phyloP scores from a whole-genome alignment of 2,797 vertebrate genomes.

The Acanthurus tractus region DNA sequence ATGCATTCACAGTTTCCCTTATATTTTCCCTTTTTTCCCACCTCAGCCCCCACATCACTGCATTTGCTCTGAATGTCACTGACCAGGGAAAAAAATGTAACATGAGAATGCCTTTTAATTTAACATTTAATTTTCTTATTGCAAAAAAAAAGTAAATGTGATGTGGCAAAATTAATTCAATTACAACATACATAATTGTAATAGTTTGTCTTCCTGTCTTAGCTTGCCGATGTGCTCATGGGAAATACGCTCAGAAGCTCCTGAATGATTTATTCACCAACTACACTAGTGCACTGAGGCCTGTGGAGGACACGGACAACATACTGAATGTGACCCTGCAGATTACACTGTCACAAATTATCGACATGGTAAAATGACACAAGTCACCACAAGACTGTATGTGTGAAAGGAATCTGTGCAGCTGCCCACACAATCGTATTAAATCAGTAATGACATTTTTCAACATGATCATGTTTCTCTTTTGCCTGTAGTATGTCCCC shows the following conservation, averaged over 20 bases:
- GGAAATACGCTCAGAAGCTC: slow-evolving; percentile 90
- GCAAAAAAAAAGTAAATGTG: background rate
- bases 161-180: background rate
- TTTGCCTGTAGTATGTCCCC: background rate
- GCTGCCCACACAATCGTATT: background rate
- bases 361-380: slow-evolving; percentile 90
- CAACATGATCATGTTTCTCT: background rate
- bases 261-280: slow-evolving; percentile 90
- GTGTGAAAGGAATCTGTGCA: background rate
- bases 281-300: slow-evolving; percentile 87
- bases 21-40: slow-evolving; percentile 18
- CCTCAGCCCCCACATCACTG: background rate
- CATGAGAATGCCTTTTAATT: background rate
- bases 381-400: background rate
- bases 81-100: background rate
- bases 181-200: background rate
- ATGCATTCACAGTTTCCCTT: slow-evolving; percentile 43
- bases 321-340: slow-evolving; percentile 93
- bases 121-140: background rate
- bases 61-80: background rate
- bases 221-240: slow-evolving; percentile 88
- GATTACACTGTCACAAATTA: slow-evolving; percentile 94
- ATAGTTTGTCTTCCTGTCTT: slow-evolving; percentile 35
- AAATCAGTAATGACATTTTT: background rate
- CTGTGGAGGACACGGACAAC: slow-evolving; percentile 91